These are phyloP conservation scores for Acrocyrtus sp. DNA, from an alignment of 2,888 invertebrate species.

Conservation along the genomic window DNA sequence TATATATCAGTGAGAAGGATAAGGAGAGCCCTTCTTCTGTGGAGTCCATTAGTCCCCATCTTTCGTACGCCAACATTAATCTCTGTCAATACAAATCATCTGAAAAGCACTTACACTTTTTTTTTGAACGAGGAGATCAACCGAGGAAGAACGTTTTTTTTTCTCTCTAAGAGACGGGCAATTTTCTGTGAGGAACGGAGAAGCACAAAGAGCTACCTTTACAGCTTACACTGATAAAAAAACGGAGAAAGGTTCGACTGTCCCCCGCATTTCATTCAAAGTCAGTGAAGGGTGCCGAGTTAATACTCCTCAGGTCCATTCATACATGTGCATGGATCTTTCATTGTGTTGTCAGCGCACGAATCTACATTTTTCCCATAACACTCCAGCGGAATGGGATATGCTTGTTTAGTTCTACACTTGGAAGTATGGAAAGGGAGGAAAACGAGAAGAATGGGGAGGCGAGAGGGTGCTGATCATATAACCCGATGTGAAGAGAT, in stretches of 20 bases:
- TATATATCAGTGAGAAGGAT: background rate
- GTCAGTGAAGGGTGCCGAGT: background rate
- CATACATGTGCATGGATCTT: background rate
- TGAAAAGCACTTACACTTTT: background rate
- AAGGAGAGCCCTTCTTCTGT: background rate
- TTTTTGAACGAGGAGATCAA: background rate
- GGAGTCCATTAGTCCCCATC: background rate
- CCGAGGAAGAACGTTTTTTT: background rate
- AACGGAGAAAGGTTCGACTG: background rate
- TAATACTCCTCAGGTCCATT: background rate
- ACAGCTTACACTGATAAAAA: too few species aligned
- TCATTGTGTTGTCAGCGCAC: background rate
- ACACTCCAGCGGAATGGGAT: background rate
- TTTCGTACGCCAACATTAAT: background rate
- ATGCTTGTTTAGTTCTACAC: background rate
- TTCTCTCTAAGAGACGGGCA: background rate
- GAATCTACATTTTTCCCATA: background rate
- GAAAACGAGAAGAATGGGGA: background rate
- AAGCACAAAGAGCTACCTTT: too few species aligned
- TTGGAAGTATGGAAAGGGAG: background rate
- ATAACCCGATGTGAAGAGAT: slow-evolving; percentile 13
- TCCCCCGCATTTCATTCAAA: background rate
- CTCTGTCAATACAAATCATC: background rate
- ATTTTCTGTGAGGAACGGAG: background rate
- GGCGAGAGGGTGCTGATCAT: slow-evolving; percentile 12